Conservation (phyloP, 2,888 invertebrate genomes). For the Stenichneumon culpator region DNA sequence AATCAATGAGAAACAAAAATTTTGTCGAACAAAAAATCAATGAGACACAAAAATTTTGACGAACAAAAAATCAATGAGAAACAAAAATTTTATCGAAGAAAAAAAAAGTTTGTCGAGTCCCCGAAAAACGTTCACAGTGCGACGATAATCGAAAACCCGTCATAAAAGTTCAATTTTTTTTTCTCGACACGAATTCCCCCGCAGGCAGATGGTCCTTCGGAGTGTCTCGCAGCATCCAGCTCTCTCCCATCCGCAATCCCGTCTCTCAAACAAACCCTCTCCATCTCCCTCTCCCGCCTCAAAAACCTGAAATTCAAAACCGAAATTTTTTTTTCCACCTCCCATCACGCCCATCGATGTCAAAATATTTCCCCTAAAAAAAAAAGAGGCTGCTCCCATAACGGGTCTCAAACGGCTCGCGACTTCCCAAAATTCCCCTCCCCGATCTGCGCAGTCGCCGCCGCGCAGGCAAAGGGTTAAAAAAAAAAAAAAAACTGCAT, state of each 20-base stretch:
- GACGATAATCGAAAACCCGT: too few species aligned
- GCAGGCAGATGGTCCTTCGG: neutral
- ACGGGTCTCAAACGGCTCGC: too few species aligned
- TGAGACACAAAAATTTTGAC: too few species aligned
- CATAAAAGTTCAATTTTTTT: neutral
- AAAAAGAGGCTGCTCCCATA: neutral
- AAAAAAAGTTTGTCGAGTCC: too few species aligned
- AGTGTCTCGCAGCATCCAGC: neutral
- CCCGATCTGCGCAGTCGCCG: too few species aligned
- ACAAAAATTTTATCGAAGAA: too few species aligned
- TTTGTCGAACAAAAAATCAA: too few species aligned
- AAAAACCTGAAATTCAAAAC: conserved; percentile 62
- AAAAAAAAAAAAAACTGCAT: neutral
- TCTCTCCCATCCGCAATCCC: neutral
- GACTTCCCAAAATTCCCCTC: too few species aligned
- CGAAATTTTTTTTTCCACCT: conserved; percentile 47
- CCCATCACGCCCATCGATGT: conserved; percentile 81
- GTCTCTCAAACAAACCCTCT: conserved; percentile 7
- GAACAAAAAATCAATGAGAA: too few species aligned
- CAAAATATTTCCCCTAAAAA: conserved; percentile 82
- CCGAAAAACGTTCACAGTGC: too few species aligned
- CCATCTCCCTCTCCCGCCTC: neutral
- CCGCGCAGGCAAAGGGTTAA: neutral
- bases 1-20: too few species aligned
- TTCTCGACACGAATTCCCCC: neutral